These are phyloP conservation scores for Neoarius graeffei DNA, from an alignment of 2,113 vertebrate species.

Conservation along the genomic window DNA sequence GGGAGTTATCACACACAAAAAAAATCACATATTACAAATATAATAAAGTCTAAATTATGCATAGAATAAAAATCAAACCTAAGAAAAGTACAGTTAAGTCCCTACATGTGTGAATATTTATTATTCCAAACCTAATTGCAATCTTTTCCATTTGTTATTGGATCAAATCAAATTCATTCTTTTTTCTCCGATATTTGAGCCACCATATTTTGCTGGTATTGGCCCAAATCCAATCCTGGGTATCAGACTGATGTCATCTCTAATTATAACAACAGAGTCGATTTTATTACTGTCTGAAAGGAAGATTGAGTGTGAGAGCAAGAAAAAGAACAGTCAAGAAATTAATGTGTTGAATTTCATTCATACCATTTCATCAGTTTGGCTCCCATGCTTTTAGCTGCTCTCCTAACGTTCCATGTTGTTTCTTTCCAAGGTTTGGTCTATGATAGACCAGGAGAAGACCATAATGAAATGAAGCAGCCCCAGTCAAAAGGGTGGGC, in stretches of 20 bases:
- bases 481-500: conserved; percentile 60
- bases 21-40: background rate
- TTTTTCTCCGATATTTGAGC: background rate
- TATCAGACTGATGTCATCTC: too few relatives aligned
- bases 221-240: background rate
- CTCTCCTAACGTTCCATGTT: conserved; percentile 65
- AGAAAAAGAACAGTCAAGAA: background rate
- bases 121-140: background rate
- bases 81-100: background rate
- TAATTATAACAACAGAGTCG: background rate
- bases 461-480: conserved; percentile 64
- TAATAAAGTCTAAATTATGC: background rate
- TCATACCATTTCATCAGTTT: conserved; percentile 81
- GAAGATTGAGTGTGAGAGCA: background rate
- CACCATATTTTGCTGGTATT: background rate
- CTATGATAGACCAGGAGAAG: conserved; percentile 67
- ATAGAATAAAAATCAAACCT: background rate
- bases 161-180: background rate
- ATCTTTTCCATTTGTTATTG: background rate
- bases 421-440: conserved; percentile 62
- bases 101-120: background rate
- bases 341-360: conserved; percentile 29
- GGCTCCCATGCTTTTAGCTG: conserved; percentile 73
- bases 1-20: background rate
- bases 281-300: background rate